A percentile compares a stretch with the other conserved stretches of the same genome.
Evolutionary conservation across 2,113 vertebrate genomes (phyloP).

Genomic region (Gopherus evgoodei): DNA sequence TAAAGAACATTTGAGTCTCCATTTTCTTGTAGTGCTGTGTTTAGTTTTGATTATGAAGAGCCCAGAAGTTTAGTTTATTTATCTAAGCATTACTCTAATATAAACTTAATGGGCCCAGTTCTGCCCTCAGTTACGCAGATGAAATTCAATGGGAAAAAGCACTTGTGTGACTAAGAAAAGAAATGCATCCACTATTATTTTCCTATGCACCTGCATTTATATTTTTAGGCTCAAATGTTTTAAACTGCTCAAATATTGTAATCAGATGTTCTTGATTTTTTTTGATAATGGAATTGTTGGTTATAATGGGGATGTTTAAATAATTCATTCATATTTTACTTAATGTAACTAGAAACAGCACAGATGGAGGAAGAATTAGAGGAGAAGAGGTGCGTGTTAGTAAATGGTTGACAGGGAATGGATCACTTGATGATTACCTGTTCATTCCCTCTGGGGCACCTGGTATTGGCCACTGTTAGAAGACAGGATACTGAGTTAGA

Average conservation of each 20-base stretch:
- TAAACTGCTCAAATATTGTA: constrained; percentile 13
- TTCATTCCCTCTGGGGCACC: no score
- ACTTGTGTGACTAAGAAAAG: constrained; percentile 20
- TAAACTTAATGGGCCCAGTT: constrained; percentile 58
- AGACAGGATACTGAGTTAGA: no score
- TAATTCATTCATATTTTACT: background rate
- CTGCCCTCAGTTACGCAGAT: background rate
- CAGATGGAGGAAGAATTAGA: background rate
- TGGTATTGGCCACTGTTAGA: no score
- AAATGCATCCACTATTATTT: constrained; percentile 38
- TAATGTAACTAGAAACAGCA: background rate
- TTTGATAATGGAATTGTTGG: constrained; percentile 27
- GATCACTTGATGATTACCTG: no score
- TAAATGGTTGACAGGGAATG: background rate
- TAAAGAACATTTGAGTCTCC: constrained; percentile 65
- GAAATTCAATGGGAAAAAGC: constrained; percentile 39
- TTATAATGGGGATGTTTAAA: background rate
- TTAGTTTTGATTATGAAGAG: constrained; percentile 71
- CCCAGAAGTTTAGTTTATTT: constrained; percentile 69
- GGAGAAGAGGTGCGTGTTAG: background rate
- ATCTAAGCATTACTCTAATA: constrained; percentile 72
- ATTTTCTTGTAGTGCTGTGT: constrained; percentile 59
- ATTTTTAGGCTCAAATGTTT: constrained; percentile 40
- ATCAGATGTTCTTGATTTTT: constrained; percentile 12
- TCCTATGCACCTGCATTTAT: constrained; percentile 28